Evolutionary conservation across 2,888 invertebrate genomes (phyloP).

Genomic region (Lamellibrachia satsuma): DNA sequence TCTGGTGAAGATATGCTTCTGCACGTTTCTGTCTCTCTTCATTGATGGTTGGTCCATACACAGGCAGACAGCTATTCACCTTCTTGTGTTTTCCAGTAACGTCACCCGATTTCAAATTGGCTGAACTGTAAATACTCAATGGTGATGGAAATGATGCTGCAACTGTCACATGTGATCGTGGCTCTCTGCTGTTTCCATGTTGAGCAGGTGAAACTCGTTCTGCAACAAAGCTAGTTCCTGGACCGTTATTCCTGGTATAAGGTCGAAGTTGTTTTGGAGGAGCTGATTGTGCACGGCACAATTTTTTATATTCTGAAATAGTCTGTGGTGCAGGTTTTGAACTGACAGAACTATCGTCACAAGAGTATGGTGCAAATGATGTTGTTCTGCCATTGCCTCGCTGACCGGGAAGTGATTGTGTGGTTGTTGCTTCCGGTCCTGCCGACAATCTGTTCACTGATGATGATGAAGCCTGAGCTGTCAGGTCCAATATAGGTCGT

Average conservation of each 20-base stretch:
- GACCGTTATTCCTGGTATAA: neutral
- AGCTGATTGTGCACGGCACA: neutral
- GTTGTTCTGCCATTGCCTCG: neutral
- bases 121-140: neutral
- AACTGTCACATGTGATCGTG: neutral
- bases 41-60: slow-evolving; percentile 21
- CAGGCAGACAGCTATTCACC: neutral
- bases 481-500: neutral
- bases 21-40: neutral
- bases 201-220: neutral
- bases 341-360: neutral
- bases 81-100: neutral
- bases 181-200: neutral
- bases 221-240: neutral
- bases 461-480: neutral
- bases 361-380: neutral
- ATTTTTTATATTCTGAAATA: slow-evolving; percentile 25
- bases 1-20: slow-evolving; percentile 20
- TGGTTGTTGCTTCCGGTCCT: neutral
- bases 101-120: neutral
- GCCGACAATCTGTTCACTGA: neutral
- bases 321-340: slow-evolving; percentile 21
- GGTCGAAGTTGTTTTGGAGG: neutral
- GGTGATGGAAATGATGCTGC: neutral
- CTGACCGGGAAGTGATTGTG: neutral